A percentile compares a stretch with the other conserved stretches of the same genome.
These are phyloP conservation scores for Agapetus fuscipes DNA, from an alignment of 2,888 invertebrate species.

Conservation along the genomic window DNA sequence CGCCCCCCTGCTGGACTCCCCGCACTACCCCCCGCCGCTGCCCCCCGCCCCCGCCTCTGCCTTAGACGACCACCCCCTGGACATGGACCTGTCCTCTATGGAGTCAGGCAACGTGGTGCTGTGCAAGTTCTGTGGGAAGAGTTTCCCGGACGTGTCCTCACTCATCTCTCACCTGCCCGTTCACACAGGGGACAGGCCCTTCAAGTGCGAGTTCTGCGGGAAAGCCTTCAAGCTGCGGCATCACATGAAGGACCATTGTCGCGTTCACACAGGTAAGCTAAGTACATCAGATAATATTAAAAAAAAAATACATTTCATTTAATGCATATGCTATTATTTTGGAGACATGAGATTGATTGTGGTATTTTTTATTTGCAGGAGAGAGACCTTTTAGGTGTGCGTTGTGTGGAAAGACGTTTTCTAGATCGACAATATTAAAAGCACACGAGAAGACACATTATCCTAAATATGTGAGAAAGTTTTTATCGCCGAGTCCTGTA, in stretches of 20 bases:
- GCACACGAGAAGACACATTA: constrained; percentile 91
- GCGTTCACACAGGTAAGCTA: constrained; percentile 81
- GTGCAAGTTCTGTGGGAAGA: constrained; percentile 89
- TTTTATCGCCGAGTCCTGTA: constrained; percentile 77
- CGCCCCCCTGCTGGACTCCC: constrained; percentile 27
- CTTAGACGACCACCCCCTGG: constrained; percentile 52
- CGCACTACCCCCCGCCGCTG: constrained; percentile 26
- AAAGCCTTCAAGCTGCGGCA: constrained; percentile 88
- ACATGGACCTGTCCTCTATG: constrained; percentile 45
- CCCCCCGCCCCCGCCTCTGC: constrained; percentile 11
- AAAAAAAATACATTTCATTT: not conserved
- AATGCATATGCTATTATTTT: too few species aligned
- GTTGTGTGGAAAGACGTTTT: constrained; percentile 84
- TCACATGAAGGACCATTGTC: constrained; percentile 92
- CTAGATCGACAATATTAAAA: constrained; percentile 81
- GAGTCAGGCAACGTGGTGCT: constrained; percentile 71
- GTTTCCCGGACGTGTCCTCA: constrained; percentile 82
- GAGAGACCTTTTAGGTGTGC: constrained; percentile 84
- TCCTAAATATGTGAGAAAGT: constrained; percentile 84
- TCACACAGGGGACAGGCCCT: constrained; percentile 84
- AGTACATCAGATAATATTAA: too few species aligned
- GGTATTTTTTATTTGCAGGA: constrained; percentile 43
- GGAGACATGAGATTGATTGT: too few species aligned
- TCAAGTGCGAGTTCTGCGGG: constrained; percentile 90
- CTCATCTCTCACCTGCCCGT: constrained; percentile 80